These are phyloP conservation scores for Haliclystus octoradiatus DNA, from an alignment of 30 jellyfish, hydroid and myxozoan species.

Conservation along the genomic window DNA sequence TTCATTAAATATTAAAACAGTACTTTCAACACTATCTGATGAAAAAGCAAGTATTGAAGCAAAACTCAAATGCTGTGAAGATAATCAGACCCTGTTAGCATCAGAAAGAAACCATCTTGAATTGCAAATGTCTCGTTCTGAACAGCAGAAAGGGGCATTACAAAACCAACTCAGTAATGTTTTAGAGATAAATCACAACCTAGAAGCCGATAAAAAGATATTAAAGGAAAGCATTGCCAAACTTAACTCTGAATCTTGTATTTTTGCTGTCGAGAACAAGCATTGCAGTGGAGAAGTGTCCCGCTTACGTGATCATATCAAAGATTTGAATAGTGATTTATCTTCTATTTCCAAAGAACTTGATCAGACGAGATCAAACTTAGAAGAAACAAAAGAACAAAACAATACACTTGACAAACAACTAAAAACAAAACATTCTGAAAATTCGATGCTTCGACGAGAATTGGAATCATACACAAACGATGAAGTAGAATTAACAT, in stretches of 20 bases:
- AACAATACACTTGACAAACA: neutral
- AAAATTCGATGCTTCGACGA: neutral
- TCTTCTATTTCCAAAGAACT: conserved; percentile 30
- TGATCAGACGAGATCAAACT: conserved; percentile 13
- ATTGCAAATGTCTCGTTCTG: conserved; percentile 57
- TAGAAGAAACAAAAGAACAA: neutral
- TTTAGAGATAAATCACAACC: conserved; percentile 55
- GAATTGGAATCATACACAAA: neutral
- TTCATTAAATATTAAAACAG: conserved; percentile 73
- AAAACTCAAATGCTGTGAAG: conserved; percentile 44
- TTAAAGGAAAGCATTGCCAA: conserved; percentile 54
- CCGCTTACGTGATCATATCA: conserved; percentile 56
- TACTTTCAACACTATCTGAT: conserved; percentile 47
- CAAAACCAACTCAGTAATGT: conserved; percentile 67
- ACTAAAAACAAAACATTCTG: neutral
- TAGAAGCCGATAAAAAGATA: conserved; percentile 65
- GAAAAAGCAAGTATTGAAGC: conserved; percentile 41
- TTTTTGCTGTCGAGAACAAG: conserved; percentile 66
- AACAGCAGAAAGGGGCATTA: conserved; percentile 36
- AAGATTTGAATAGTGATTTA: conserved; percentile 38
- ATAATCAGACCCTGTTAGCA: conserved; percentile 36
- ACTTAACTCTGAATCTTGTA: conserved; percentile 72
- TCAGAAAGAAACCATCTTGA: conserved; percentile 68
- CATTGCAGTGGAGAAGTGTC: conserved; percentile 60
- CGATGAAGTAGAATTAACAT: neutral